Evolutionary conservation across 2,888 invertebrate genomes (phyloP), one percentile per base, ranked within the genome.

Genomic region (Eustalomyia histrio): DNA sequence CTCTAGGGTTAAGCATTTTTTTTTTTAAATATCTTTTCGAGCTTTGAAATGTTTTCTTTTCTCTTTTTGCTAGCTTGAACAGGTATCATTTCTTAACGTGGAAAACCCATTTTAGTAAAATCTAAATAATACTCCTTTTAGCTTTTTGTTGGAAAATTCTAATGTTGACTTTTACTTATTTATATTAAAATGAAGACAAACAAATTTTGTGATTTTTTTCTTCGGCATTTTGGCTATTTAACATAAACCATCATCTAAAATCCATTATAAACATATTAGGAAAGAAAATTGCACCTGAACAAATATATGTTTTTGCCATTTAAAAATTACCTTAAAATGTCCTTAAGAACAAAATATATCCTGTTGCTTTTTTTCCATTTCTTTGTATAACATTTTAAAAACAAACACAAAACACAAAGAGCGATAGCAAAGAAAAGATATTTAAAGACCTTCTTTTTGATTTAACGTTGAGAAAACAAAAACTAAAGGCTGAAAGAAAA

Each of bases 191-290:
- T 1, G 14, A 4, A 7, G 16, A 24, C 55, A 24, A 55, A 21
- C 18, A 65, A 50, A 24, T 33, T 39, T 58, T 52, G 12, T 60
- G 14, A 39, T 9, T 14, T 71, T n/a, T 50, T 68, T 33, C n/a
- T 47, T n/a, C 6, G 14, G 14, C 6, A 47, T 61, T 65, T 65
- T 0, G n/a, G n/a, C 39, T 69, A 71, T 65, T 76, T 63, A 84
- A 83, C 86, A 84, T 84, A 85, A 87, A 85, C 84, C 86, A 85
- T 86, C 86, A 87, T 87, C 85, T 87, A 87, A 88, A 88, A 88
- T 87, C 47, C 88, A 87, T 87, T 89, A 88, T 86, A 87, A 88
- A 87, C 86, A 87, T 88, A 88, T 88, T 87, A 86, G 86, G 85
- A 84, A 83, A 84, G 83, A 85, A 85, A 86, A 86, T 71, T 71